These are phyloP conservation scores for Phortica okadai DNA, from an alignment of 2,888 invertebrate species.

Conservation along the genomic window DNA sequence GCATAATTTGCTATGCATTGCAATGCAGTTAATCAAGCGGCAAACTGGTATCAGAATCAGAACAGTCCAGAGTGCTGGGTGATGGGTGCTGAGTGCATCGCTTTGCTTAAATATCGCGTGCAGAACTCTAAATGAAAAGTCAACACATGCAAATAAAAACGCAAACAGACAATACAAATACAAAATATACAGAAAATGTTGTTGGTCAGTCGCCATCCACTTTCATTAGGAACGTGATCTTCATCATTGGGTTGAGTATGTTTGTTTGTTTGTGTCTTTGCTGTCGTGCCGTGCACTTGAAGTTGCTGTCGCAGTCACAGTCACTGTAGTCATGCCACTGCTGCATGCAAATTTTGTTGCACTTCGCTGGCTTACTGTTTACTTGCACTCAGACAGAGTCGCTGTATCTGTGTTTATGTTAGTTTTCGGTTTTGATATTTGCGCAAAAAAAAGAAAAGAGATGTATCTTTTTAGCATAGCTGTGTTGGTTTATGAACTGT, in stretches of 20 bases:
- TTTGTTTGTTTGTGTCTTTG: not conserved
- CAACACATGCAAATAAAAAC: constrained; percentile 56
- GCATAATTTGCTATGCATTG: constrained; percentile 33
- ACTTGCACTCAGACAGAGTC: not conserved
- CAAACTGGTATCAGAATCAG: constrained; percentile 55
- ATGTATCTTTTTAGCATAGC: not conserved
- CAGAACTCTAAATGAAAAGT: not conserved
- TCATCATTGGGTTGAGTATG: not conserved
- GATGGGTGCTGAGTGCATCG: not conserved
- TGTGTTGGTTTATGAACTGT: not conserved
- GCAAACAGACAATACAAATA: constrained; percentile 31
- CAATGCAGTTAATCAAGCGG: constrained; percentile 33
- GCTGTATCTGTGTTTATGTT: constrained; percentile 3
- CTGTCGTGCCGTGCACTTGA: not conserved
- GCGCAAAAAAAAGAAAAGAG: not conserved
- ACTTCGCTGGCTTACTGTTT: constrained; percentile 4
- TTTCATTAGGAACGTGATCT: constrained; percentile 70
- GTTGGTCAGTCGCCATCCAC: constrained; percentile 54
- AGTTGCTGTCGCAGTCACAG: not conserved
- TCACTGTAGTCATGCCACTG: not conserved
- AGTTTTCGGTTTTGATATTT: not conserved
- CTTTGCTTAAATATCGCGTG: constrained; percentile 17
- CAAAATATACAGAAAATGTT: constrained; percentile 28
- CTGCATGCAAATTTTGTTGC: constrained; percentile 1
- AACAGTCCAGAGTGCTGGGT: constrained; percentile 37